Conservation (phyloP, 2,888 invertebrate genomes). For the Fabriciana adippe region DNA sequence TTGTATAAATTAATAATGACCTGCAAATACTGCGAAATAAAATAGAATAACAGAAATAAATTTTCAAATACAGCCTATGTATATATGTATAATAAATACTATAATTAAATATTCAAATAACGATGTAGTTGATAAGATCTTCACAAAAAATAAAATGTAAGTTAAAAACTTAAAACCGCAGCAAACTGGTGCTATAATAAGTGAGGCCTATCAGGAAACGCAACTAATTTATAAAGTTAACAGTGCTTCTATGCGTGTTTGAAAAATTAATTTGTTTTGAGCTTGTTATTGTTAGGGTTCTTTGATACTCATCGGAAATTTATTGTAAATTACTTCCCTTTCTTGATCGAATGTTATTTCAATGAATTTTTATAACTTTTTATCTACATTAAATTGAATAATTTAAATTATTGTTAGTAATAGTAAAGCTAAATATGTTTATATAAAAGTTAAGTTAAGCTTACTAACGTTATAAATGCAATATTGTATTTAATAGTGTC, state of each 20-base stretch:
- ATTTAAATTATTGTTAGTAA: too few species aligned
- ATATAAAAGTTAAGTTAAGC: too few species aligned
- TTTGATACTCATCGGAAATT: constrained; percentile 22
- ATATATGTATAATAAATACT: neutral
- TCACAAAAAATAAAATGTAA: constrained; percentile 34
- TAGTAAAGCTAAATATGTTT: too few species aligned
- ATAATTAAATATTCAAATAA: constrained; percentile 17
- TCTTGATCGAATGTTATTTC: neutral
- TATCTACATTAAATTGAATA: too few species aligned
- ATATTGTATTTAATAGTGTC: too few species aligned
- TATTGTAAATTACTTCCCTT: constrained; percentile 19
- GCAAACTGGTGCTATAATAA: constrained; percentile 60
- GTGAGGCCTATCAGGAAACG: constrained; percentile 59
- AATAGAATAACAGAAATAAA: neutral
- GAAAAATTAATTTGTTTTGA: constrained; percentile 71
- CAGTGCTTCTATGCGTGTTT: constrained; percentile 70
- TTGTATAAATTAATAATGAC: too few species aligned
- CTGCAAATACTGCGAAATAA: neutral
- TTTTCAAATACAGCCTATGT: neutral
- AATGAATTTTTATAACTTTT: too few species aligned
- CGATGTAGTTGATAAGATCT: constrained; percentile 36
- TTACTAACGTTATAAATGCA: too few species aligned
- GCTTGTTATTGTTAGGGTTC: constrained; percentile 58
- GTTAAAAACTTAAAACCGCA: constrained; percentile 44
- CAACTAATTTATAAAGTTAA: constrained; percentile 67